Evolutionary conservation across 2,888 invertebrate genomes (phyloP).

Genomic region (Philaethria dido): DNA sequence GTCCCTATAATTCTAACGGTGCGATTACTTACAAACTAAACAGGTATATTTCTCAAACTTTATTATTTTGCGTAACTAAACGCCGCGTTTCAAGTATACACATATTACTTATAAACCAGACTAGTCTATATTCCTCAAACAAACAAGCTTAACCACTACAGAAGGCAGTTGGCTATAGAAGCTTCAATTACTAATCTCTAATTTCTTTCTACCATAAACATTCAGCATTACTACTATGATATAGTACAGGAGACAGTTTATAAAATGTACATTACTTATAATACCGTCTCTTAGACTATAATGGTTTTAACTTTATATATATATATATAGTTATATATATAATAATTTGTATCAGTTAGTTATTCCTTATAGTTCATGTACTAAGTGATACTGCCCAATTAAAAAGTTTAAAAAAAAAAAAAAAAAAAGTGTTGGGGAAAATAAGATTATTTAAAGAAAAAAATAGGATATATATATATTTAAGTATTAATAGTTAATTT

Average conservation of each 20-base stretch:
- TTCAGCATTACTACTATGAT: not conserved
- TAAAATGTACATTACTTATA: not conserved
- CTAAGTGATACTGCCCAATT: conserved; percentile 1
- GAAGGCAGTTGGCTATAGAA: not conserved
- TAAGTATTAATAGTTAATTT: no score
- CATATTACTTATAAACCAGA: not conserved
- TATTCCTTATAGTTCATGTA: not conserved
- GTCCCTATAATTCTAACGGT: no score
- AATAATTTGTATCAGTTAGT: conserved; percentile 10
- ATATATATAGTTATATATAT: no score
- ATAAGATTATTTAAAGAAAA: not conserved
- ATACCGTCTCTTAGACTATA: conserved; percentile 3
- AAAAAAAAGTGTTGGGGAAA: not conserved
- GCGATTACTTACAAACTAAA: no score
- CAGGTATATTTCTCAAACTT: no score
- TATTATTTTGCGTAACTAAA: not conserved
- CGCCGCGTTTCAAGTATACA: not conserved
- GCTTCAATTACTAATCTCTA: no score
- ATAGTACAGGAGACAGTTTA: conserved; percentile 7
- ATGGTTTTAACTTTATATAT: not conserved
- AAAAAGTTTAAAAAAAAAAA: not conserved
- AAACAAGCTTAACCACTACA: not conserved
- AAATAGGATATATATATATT: no score
- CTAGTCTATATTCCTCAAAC: not conserved
- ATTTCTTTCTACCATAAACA: conserved; percentile 1